Percentiles rank a stretch among this genome's conserved stretches.
phyloP scores from a whole-genome alignment of 2,113 vertebrate genomes.

The Silurus glanis region DNA sequence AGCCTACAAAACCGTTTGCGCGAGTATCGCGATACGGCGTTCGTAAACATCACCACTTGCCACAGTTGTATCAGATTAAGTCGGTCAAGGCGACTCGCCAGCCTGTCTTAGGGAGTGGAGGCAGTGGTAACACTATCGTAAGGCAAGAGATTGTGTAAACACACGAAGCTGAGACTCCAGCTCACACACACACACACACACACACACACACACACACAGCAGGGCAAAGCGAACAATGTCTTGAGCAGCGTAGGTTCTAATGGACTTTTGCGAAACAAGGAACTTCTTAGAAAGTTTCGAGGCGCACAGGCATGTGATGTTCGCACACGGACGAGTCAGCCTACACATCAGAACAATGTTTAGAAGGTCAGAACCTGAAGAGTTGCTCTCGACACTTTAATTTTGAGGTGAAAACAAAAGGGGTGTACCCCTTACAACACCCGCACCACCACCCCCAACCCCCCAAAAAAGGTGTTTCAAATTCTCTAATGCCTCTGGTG shows the following conservation, averaged over 20 bases:
- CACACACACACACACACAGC: background rate
- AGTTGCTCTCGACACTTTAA: background rate
- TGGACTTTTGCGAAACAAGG: background rate
- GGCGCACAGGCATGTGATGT: background rate
- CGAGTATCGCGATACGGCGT: background rate
- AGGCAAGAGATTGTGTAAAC: conserved; percentile 14
- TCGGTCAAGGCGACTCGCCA: background rate
- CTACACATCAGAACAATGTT: no score
- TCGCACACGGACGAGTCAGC: background rate
- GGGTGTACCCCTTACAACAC: background rate
- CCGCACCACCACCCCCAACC: no score
- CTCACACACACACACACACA: background rate
- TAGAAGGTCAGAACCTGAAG: no score
- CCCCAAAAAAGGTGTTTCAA: no score
- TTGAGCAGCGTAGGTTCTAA: background rate
- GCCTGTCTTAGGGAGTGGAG: background rate
- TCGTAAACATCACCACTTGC: background rate
- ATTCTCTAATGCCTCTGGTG: no score
- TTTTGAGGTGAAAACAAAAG: background rate
- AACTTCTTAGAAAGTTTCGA: background rate
- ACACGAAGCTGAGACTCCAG: background rate
- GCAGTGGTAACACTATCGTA: conserved; percentile 14
- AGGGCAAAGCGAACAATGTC: background rate
- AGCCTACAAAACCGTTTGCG: background rate
- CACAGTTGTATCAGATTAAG: background rate